These are phyloP conservation scores for Chelonus insularis DNA, from an alignment of 1,140 invertebrate genomes.

Conservation along the genomic window DNA sequence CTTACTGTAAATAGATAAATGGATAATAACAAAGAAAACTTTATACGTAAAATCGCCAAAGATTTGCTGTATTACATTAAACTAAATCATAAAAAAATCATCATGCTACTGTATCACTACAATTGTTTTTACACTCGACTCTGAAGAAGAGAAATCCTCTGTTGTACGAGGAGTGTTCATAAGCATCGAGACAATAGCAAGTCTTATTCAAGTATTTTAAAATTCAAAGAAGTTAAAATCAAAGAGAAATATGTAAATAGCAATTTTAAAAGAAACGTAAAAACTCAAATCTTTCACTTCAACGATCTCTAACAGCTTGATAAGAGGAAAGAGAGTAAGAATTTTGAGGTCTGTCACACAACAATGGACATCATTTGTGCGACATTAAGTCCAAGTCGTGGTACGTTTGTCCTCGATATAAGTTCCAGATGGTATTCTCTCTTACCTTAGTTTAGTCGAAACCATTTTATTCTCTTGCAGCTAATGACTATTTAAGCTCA, in stretches of 20 bases:
- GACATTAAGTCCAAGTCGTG: slow-evolving; percentile 1
- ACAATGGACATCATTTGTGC: slow-evolving; percentile 16
- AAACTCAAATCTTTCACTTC: too few species aligned
- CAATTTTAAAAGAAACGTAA: too few species aligned
- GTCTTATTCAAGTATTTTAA: too few species aligned
- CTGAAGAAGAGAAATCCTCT: background rate
- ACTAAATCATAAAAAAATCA: slow-evolving; percentile 27
- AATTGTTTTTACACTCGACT: slow-evolving; percentile 33
- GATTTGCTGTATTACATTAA: slow-evolving; percentile 40
- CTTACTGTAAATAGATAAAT: too few species aligned
- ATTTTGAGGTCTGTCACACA: background rate
- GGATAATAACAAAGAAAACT: background rate
- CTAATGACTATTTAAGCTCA: slow-evolving; percentile 29
- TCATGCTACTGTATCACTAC: slow-evolving; percentile 21
- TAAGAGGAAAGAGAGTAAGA: background rate
- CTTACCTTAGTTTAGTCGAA: slow-evolving; percentile 14
- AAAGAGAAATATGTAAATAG: too few species aligned
- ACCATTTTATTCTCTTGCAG: slow-evolving; percentile 23
- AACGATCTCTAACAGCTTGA: too few species aligned
- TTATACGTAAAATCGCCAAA: slow-evolving; percentile 39
- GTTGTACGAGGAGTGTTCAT: slow-evolving; percentile 2
- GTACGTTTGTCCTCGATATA: slow-evolving; percentile 17
- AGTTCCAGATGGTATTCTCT: slow-evolving; percentile 21
- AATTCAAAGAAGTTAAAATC: too few species aligned
- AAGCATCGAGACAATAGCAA: slow-evolving; percentile 7